These are phyloP conservation scores for Tamias sibiricus DNA, from an alignment of 2,113 vertebrate species.

Conservation along the genomic window DNA sequence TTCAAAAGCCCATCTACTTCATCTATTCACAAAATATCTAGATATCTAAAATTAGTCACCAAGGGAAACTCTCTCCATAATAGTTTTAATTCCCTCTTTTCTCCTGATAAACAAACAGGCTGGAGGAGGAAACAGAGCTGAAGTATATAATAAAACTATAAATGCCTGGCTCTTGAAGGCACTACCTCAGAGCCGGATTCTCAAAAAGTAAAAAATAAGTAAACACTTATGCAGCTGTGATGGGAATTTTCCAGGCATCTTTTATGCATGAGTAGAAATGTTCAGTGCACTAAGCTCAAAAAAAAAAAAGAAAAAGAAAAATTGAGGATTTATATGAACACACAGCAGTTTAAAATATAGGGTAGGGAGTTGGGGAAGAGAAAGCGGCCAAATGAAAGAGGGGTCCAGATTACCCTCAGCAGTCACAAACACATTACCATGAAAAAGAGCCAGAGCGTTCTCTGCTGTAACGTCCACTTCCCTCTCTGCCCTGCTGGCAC, in stretches of 20 bases:
- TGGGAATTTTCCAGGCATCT: conserved; percentile 45
- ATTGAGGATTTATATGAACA: conserved; percentile 34
- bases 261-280: conserved; percentile 72
- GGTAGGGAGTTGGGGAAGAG: conserved; percentile 6
- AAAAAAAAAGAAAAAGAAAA: conserved; percentile 76
- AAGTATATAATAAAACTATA: conserved; percentile 45
- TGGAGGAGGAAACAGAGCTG: not conserved
- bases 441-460: conserved; percentile 17
- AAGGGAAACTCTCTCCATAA: not conserved
- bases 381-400: not conserved
- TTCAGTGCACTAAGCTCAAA: conserved; percentile 55
- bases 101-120: conserved; percentile 54
- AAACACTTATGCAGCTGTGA: conserved; percentile 58
- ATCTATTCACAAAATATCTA: conserved; percentile 27
- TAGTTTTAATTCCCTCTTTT: conserved; percentile 56
- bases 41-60: conserved; percentile 52
- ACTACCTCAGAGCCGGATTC: conserved; percentile 44
- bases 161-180: conserved; percentile 60
- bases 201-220: conserved; percentile 71
- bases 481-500: not conserved
- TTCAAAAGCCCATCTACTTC: not conserved
- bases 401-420: not conserved
- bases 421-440: conserved; percentile 53
- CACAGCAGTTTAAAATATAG: conserved; percentile 47
- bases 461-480: not conserved